phyloP scores from a whole-genome alignment of 2,888 invertebrate species.

The Nemotelus nigrinus region DNA sequence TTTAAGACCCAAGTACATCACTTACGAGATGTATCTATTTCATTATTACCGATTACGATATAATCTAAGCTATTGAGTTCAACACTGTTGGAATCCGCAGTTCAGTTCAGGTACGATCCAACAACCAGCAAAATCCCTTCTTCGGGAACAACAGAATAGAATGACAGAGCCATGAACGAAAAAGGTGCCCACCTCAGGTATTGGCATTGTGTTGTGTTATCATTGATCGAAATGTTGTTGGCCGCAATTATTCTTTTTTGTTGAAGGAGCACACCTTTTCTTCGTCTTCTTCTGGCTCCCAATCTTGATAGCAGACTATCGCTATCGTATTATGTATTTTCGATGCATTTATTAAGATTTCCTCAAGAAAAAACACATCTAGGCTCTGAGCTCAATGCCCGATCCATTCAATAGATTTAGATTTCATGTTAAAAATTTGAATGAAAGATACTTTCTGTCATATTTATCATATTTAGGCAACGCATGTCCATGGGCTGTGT shows the following conservation, averaged over 20 bases:
- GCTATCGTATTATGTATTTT: conserved; percentile 11
- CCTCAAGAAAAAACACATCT: not conserved
- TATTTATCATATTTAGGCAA: conserved; percentile 6
- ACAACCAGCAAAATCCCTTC: too few species aligned
- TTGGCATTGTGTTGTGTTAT: not conserved
- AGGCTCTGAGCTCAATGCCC: too few species aligned
- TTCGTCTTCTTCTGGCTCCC: not conserved
- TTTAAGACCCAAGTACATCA: not conserved
- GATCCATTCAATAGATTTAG: too few species aligned
- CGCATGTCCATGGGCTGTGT: not conserved
- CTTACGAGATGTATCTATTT: conserved; percentile 27
- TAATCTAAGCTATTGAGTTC: not conserved
- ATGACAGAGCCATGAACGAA: too few species aligned
- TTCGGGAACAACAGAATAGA: too few species aligned
- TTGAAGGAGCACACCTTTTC: conserved; percentile 10
- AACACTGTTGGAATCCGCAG: too few species aligned
- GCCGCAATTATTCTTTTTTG: conserved; percentile 9
- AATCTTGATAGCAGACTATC: conserved; percentile 16
- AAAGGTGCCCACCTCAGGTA: too few species aligned
- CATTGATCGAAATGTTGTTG: conserved; percentile 23
- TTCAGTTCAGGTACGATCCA: too few species aligned
- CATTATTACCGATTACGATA: conserved; percentile 16
- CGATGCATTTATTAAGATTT: conserved; percentile 21
- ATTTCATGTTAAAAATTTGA: too few species aligned
- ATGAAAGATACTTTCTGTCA: conserved; percentile 1